Evolutionary conservation across 2,888 invertebrate species (phyloP).

Genomic region (Arctia plantaginis): DNA sequence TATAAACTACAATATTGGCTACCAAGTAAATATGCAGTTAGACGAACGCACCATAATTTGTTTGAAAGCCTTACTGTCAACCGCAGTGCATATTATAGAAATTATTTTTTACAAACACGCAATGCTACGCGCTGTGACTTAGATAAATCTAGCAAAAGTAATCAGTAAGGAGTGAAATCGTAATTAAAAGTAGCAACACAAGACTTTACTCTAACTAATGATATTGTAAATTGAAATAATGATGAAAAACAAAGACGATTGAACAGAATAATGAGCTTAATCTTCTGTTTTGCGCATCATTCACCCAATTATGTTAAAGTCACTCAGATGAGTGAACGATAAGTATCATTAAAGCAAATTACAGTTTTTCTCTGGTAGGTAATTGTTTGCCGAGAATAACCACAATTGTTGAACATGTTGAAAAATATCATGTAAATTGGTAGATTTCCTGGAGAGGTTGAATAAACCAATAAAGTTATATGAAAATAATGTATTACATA

Average conservation of each 20-base stretch:
- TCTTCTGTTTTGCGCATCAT: too few relatives aligned
- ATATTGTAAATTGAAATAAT: background rate
- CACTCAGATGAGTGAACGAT: too few relatives aligned
- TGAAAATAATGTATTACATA: too few relatives aligned
- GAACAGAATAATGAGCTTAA: background rate
- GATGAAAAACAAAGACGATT: background rate
- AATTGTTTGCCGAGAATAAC: background rate
- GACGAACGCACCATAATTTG: constrained; percentile 32
- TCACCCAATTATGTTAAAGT: too few relatives aligned
- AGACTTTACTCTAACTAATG: background rate
- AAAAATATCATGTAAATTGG: too few relatives aligned
- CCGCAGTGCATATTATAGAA: constrained; percentile 39
- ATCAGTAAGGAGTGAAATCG: constrained; percentile 36
- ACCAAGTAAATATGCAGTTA: constrained; percentile 24
- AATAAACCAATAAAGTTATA: too few relatives aligned
- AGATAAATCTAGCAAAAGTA: constrained; percentile 18
- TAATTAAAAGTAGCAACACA: constrained; percentile 12
- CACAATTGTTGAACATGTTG: background rate
- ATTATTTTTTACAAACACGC: constrained; percentile 51
- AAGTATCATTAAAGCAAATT: too few relatives aligned
- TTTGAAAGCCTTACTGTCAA: constrained; percentile 39
- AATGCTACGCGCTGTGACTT: constrained; percentile 18
- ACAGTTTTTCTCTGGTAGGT: too few relatives aligned
- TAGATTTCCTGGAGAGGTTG: too few relatives aligned
- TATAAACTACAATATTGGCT: constrained; percentile 9